phyloP scores from a whole-genome alignment of 2,888 invertebrate species.

The Bellardia pandia region DNA sequence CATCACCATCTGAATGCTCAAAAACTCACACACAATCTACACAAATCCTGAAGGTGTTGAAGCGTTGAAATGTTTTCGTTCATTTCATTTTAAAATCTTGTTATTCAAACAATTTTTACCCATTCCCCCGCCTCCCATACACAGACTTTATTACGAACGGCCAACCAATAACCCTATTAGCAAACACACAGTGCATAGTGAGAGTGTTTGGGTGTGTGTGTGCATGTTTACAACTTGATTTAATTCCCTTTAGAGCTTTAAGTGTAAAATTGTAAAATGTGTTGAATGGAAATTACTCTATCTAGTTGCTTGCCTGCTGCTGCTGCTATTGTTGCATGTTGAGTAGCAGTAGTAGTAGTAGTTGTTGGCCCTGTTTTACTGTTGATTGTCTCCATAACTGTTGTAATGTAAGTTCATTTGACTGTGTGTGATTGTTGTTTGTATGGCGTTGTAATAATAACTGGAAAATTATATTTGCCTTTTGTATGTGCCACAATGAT shows the following conservation, averaged over 20 bases:
- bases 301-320: background rate
- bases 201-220: constrained; percentile 5
- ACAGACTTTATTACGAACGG: background rate
- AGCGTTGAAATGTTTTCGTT: constrained; percentile 73
- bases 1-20: constrained; percentile 52
- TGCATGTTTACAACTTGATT: constrained; percentile 62
- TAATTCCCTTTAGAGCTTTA: constrained; percentile 68
- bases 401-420: constrained; percentile 12
- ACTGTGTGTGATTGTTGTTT: constrained; percentile 32
- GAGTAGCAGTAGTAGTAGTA: background rate
- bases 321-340: background rate
- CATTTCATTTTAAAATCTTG: constrained; percentile 71
- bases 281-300: constrained; percentile 47
- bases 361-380: constrained; percentile 49
- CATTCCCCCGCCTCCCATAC: constrained; percentile 6
- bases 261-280: constrained; percentile 72
- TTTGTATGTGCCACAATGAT: constrained; percentile 42
- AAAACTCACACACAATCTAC: constrained; percentile 27
- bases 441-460: constrained; percentile 66
- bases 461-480: constrained; percentile 71
- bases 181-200: background rate
- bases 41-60: constrained; percentile 70
- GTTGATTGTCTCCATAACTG: constrained; percentile 62
- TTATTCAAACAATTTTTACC: constrained; percentile 66
- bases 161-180: constrained; percentile 61